Evolutionary conservation across 2,113 vertebrate species (phyloP).

Genomic region (Alouatta palliata): DNA sequence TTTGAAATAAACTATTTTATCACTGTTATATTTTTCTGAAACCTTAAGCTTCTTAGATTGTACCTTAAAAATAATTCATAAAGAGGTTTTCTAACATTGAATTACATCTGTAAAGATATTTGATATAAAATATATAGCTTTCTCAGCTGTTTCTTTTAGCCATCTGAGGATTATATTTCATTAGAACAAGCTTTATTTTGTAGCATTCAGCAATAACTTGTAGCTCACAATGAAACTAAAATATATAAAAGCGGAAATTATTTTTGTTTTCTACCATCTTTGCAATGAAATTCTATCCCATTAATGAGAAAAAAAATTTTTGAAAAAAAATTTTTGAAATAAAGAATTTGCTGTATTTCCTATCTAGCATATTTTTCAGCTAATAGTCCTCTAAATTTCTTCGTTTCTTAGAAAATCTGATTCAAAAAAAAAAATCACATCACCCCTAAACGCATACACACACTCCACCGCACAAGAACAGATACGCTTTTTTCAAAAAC

Average conservation of each 20-base stretch:
- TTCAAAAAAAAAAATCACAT: background rate
- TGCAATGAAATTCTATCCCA: background rate
- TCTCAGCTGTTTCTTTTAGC: slow-evolving; percentile 19
- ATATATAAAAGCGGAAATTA: background rate
- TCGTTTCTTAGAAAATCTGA: background rate
- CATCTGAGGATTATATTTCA: slow-evolving; percentile 4
- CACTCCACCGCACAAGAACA: background rate
- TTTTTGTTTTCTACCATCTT: background rate
- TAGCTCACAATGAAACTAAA: background rate
- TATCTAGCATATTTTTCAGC: background rate
- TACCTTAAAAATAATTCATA: background rate
- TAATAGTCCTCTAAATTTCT: background rate
- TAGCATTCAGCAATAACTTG: background rate
- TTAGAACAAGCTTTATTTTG: background rate
- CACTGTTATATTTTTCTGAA: background rate
- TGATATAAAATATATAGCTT: slow-evolving; percentile 2
- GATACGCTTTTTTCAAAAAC: background rate
- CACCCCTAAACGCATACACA: background rate
- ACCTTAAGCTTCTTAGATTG: background rate
- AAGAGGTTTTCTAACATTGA: background rate
- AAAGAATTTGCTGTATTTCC: background rate
- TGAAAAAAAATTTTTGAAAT: background rate
- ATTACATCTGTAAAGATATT: background rate
- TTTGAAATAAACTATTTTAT: slow-evolving; percentile 7
- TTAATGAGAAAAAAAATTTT: background rate